Evolutionary conservation across 2,888 invertebrate species (phyloP).

Genomic region (Acleris holmiana): DNA sequence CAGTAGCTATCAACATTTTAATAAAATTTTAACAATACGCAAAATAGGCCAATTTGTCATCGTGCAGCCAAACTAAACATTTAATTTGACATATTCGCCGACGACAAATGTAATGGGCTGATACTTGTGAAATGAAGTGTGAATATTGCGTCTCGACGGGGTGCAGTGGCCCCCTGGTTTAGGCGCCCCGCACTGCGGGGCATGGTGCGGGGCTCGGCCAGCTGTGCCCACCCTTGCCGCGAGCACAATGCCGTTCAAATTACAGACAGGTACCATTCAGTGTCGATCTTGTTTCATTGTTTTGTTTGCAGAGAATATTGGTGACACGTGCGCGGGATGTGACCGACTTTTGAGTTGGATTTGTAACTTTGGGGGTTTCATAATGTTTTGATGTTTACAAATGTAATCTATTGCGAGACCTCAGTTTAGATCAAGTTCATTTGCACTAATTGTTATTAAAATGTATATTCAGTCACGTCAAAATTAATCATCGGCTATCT

Average conservation of each 20-base stretch:
- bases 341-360: conserved; percentile 33
- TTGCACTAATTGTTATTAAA: too few relatives aligned
- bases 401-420: not conserved
- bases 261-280: conserved; percentile 69
- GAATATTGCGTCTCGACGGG: conserved; percentile 81
- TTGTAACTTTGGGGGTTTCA: conserved; percentile 21
- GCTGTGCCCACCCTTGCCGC: conserved; percentile 67
- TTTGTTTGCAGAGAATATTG: conserved; percentile 58
- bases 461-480: too few relatives aligned
- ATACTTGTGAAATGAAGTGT: conserved; percentile 81
- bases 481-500: too few relatives aligned
- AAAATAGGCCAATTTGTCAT: conserved; percentile 54
- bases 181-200: conserved; percentile 38
- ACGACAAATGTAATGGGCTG: conserved; percentile 72
- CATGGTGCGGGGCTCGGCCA: conserved; percentile 55
- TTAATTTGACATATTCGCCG: conserved; percentile 61
- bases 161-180: conserved; percentile 45
- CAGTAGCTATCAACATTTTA: conserved; percentile 10
- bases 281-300: conserved; percentile 50
- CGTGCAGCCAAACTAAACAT: conserved; percentile 48
- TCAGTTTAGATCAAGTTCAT: too few relatives aligned
- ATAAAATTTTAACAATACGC: conserved; percentile 21
- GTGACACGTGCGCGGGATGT: conserved; percentile 52
- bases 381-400: conserved; percentile 8
- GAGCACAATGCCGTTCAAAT: conserved; percentile 67